Percentiles rank a stretch among this genome's conserved stretches.
Evolutionary conservation across 2,113 vertebrate species (phyloP).

Genomic region (Odocoileus hemionus): DNA sequence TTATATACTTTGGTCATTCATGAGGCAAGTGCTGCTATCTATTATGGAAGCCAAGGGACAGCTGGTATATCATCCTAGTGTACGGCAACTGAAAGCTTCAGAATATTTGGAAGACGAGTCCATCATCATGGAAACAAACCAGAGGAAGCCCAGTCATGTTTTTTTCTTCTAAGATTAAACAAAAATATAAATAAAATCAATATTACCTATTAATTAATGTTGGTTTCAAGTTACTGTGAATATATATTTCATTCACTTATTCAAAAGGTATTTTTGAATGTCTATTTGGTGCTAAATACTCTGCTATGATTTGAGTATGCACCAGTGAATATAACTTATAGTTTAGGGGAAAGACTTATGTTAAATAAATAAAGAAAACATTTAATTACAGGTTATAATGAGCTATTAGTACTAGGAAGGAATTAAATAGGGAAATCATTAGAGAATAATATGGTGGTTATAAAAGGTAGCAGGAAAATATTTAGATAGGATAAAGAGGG

Average conservation of each 20-base stretch:
- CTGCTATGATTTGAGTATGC: background rate
- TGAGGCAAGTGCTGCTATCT: background rate
- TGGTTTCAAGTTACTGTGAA: background rate
- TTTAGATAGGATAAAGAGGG: background rate
- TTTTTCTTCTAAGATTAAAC: slow-evolving; percentile 15
- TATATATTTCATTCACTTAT: background rate
- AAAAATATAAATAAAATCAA: background rate
- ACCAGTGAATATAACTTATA: background rate
- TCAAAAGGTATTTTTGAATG: background rate
- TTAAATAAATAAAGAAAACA: background rate
- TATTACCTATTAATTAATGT: background rate
- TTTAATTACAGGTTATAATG: background rate
- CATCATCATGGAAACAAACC: background rate
- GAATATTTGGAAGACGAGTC: background rate
- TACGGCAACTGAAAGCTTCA: background rate
- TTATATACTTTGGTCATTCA: background rate
- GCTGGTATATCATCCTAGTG: background rate
- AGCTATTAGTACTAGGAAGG: background rate
- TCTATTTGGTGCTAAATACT: background rate
- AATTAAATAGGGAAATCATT: background rate
- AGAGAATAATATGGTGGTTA: background rate
- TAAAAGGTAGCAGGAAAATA: background rate
- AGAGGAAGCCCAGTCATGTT: background rate
- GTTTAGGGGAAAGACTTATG: background rate
- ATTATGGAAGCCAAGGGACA: background rate